Percentiles rank a stretch among this genome's conserved stretches.
These are phyloP conservation scores for Cichlasoma orientale DNA, from an alignment of 2,797 vertebrate species.

Conservation along the genomic window DNA sequence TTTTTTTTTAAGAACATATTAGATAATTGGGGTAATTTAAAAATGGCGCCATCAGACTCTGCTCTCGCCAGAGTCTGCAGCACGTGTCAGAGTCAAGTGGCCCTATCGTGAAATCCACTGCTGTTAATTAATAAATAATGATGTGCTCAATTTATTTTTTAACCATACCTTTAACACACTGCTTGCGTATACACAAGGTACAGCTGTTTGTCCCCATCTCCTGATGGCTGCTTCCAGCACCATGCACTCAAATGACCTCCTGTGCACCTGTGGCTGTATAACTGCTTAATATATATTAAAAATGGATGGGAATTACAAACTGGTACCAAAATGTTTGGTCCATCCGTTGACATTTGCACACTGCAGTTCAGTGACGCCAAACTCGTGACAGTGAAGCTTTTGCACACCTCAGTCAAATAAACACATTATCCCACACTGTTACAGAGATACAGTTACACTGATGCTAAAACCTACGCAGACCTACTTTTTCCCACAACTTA, in stretches of 20 bases:
- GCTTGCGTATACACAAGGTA: neutral
- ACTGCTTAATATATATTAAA: too few species aligned
- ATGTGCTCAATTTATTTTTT: neutral
- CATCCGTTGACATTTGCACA: neutral
- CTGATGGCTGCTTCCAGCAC: neutral
- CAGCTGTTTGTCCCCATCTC: neutral
- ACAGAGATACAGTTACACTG: neutral
- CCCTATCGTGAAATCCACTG: neutral
- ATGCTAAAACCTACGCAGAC: neutral
- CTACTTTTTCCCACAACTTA: fast-evolving
- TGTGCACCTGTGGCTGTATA: too few species aligned
- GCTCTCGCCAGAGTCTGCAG: too few species aligned
- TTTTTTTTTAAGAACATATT: neutral
- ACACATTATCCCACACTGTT: neutral
- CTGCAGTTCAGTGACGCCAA: neutral
- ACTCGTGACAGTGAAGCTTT: neutral
- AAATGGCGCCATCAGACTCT: too few species aligned
- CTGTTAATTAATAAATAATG: neutral
- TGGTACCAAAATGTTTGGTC: too few species aligned
- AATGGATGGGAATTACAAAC: too few species aligned
- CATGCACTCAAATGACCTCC: neutral
- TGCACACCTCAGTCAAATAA: neutral
- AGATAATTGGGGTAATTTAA: too few species aligned
- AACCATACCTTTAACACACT: neutral
- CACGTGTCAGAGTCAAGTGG: neutral